A percentile compares a stretch with the other conserved stretches of the same genome.
Evolutionary conservation across 1,140 invertebrate species (phyloP).

Genomic region (Apis cerana): DNA sequence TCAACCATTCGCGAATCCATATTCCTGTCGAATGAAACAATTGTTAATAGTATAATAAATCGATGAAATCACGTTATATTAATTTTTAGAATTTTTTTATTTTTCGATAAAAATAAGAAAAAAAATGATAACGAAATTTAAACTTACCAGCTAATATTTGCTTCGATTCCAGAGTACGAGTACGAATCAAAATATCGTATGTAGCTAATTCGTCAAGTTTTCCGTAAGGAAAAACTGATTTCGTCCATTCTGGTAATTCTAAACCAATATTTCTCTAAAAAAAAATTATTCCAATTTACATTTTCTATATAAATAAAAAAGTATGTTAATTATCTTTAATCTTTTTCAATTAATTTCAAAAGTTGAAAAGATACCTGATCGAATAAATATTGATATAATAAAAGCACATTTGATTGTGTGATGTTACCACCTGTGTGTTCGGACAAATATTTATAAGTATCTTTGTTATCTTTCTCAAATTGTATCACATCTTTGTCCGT

Average conservation of each 20-base stretch:
- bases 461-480: neutral
- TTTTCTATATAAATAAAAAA: no score
- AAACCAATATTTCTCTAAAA: slow-evolving; percentile 33
- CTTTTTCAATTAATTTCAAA: no score
- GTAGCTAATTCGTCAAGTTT: slow-evolving; percentile 7
- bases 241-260: slow-evolving; percentile 30
- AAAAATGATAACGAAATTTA: neutral
- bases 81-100: neutral
- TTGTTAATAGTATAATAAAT: neutral
- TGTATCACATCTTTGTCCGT: neutral
- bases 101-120: neutral
- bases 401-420: neutral
- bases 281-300: neutral
- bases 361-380: slow-evolving; percentile 5
- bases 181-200: slow-evolving; percentile 14
- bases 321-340: no score
- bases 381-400: slow-evolving; percentile 2
- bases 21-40: slow-evolving; percentile 4
- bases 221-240: slow-evolving; percentile 13
- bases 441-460: slow-evolving; percentile 4
- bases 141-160: slow-evolving; percentile 25
- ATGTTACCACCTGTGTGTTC: slow-evolving; percentile 14
- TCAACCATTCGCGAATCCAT: slow-evolving; percentile 26
- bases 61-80: neutral
- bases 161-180: slow-evolving; percentile 2